phyloP scores from a whole-genome alignment of 64 coral and sea anemone genomes.

The Porites australiensis region DNA sequence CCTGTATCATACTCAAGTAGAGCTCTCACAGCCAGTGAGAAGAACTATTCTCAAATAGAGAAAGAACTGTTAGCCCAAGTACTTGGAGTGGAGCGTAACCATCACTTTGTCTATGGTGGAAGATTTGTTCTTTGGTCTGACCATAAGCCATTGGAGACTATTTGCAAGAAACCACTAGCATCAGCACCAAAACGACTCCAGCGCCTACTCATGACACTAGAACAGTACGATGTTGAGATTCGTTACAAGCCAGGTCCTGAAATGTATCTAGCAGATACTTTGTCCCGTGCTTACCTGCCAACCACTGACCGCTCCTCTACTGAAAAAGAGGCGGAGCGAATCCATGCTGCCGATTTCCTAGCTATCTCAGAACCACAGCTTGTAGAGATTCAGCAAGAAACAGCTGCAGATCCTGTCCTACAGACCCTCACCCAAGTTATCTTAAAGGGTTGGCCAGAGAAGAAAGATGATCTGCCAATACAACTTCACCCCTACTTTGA shows the following conservation, averaged over 20 bases:
- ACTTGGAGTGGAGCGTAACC: conserved; percentile 6
- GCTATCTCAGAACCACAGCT: conserved; percentile 12
- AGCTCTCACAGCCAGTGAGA: background rate
- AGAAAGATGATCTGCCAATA: too few species aligned
- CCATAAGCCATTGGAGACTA: background rate
- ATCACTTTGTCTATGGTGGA: background rate
- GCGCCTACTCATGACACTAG: background rate
- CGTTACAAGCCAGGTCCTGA: background rate
- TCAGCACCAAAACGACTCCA: conserved; percentile 12
- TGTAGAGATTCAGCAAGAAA: too few species aligned
- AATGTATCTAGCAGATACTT: conserved; percentile 16
- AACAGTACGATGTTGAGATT: conserved; percentile 26
- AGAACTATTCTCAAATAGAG: conserved; percentile 21
- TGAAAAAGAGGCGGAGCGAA: background rate
- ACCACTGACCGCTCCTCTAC: too few species aligned
- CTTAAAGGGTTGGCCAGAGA: too few species aligned
- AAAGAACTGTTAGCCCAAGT: conserved; percentile 37
- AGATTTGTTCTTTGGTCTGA: background rate
- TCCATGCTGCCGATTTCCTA: background rate
- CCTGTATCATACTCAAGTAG: too few species aligned
- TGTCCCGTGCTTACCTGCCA: background rate
- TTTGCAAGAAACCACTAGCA: conserved; percentile 26
- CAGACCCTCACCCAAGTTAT: too few species aligned
- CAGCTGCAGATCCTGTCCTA: too few species aligned
- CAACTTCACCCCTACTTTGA: background rate